A percentile compares a stretch with the other conserved stretches of the same genome.
phyloP scores from a whole-genome alignment of 2,888 invertebrate species.

The Gastracanthus pulcherrimus region DNA sequence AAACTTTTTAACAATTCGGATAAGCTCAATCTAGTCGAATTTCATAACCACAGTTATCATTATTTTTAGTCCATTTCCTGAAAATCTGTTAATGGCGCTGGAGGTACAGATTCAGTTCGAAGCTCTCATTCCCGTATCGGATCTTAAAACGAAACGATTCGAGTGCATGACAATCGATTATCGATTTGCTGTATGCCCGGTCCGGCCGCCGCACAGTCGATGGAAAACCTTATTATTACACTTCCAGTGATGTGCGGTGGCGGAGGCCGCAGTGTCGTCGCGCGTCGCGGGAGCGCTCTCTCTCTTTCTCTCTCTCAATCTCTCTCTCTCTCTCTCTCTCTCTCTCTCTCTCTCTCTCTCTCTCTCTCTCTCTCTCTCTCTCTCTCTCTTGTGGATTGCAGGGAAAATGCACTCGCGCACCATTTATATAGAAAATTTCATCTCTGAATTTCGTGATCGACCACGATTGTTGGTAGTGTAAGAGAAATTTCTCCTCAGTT shows the following conservation, averaged over 20 bases:
- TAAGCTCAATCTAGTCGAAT: background rate
- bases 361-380: no score
- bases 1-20: background rate
- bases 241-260: conserved; percentile 22
- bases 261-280: background rate
- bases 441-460: conserved; percentile 12
- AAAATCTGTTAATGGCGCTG: conserved; percentile 1
- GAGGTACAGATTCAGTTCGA: background rate
- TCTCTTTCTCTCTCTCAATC: no score
- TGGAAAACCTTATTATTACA: conserved; percentile 41
- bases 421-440: conserved; percentile 18
- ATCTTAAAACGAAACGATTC: conserved; percentile 32
- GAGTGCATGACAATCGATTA: conserved; percentile 31
- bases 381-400: background rate
- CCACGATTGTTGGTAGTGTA: background rate
- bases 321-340: no score
- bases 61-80: conserved; percentile 14
- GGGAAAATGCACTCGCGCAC: background rate
- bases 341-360: no score
- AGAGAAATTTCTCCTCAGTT: background rate
- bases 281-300: background rate
- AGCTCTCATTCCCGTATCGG: background rate
- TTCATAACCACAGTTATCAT: background rate
- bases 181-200: background rate
- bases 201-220: background rate